Evolutionary conservation across 2,797 vertebrate genomes (phyloP), one percentile per base, ranked within the genome.

Genomic region (Hozukius guyotensis): DNA sequence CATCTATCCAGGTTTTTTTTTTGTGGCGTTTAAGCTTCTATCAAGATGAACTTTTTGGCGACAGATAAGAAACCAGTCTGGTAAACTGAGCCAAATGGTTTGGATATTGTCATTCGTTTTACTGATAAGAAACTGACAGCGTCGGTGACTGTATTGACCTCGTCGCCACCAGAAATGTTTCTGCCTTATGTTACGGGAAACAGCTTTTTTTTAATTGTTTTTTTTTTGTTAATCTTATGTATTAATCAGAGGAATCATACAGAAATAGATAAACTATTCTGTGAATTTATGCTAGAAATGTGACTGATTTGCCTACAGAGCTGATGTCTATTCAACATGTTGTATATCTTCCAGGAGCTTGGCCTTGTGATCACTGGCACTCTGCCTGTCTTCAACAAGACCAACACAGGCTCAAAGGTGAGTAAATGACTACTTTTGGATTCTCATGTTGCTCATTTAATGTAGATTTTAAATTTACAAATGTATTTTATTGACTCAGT

Each of bases 281-380:
- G 12, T 32, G 27, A 38, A 38, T 64, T 18, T 8, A 22, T 38
- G 9, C 16, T 12, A 31, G 8, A 8, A 14, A n/a, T 69, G 7
- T 36, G 25, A 32, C 1, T 36, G 18, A 56, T 25, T 49, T 57
- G 13, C 73, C 87, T 13, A 11, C 88, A 87, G 27, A 87, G 3
- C 6, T 25, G 1, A 52, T 63, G n/a, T 38, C 14, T 31, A 2
- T n/a, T 80, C 11, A 24, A 67, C 20, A 31, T 88, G 25, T 61
- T 56, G 24, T 85, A 0, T 87, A 27, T 78, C 7, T 75, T 79
- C 16, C 91, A 99, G 98, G 96, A 98, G 73, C 95, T 99, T 69
- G 98, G 98, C 75, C 96, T 99, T 90, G 98, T 99, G 88, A 99
- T 99, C 94, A 99, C 98, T 74, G 98, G 98, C 92, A 99, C 98